Evolutionary conservation across 1,140 invertebrate genomes (phyloP).

Genomic region (Dendrolimus punctatus): DNA sequence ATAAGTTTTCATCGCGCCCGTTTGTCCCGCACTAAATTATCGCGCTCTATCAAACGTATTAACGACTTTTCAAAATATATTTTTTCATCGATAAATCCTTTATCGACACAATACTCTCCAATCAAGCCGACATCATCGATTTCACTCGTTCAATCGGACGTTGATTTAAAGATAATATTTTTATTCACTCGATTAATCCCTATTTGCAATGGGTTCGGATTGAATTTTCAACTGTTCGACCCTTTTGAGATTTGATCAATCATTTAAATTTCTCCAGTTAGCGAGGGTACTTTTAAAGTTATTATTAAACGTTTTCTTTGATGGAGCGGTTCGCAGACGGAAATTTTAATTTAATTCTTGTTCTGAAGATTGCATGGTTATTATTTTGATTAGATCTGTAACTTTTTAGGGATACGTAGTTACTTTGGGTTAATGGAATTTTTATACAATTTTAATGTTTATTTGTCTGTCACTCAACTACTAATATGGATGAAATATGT

Average conservation of each 20-base stretch:
- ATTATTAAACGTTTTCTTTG: neutral
- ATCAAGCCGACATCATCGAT: too few relatives aligned
- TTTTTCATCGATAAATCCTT: slow-evolving; percentile 19
- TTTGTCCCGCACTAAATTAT: slow-evolving; percentile 33
- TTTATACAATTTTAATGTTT: too few relatives aligned
- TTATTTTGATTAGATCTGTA: too few relatives aligned
- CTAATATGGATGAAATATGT: too few relatives aligned
- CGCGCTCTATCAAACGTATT: slow-evolving; percentile 27
- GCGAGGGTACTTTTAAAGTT: neutral
- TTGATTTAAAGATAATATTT: slow-evolving; percentile 8
- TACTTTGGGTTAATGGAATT: too few relatives aligned
- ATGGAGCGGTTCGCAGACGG: too few relatives aligned
- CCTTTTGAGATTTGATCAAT: slow-evolving; percentile 7
- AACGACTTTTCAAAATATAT: slow-evolving; percentile 26
- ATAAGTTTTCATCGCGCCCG: slow-evolving; percentile 2
- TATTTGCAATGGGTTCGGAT: slow-evolving; percentile 2
- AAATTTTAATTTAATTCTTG: too few relatives aligned
- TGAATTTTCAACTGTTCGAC: neutral
- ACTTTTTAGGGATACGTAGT: too few relatives aligned
- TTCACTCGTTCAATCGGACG: neutral
- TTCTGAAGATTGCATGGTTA: too few relatives aligned
- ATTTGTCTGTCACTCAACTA: too few relatives aligned
- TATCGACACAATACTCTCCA: too few relatives aligned
- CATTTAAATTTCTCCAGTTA: slow-evolving; percentile 5
- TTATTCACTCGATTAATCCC: slow-evolving; percentile 6